Base-by-base conservation (phyloP, 2,888 invertebrate species). In the Cerastis leucographa region DNA sequence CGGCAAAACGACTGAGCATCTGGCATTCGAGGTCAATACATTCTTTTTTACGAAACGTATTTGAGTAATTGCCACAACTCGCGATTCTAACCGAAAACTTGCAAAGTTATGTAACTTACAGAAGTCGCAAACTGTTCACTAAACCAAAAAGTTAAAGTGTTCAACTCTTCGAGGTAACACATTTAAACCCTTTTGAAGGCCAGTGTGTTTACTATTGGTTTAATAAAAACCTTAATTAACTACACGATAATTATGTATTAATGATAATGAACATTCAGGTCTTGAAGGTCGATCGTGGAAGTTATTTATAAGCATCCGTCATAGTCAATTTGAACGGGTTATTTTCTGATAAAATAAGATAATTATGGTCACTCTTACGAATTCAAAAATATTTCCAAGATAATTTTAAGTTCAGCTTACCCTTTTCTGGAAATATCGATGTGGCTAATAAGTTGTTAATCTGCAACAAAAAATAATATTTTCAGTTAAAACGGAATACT, bases 1-100 rank as follows among this genome's bases (percentile, higher is more conserved):
- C 84, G 71, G 72, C 77, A 81, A 78, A 78, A 76, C 73, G 62
- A 29, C 65, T 61, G 68, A 68, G 69, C 85, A 78, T 84, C 85
- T 82, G 71, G 72, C 70, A 62, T 78, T 78, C 85, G 85, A 86
- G 86, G 86, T 84, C 85, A 75, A 14, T 51, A 78, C 85, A 80
- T 80, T 85, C 85, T 68, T 84, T 84, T 73, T 86, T 84, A 78
- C 86, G 81, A 86, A 84, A 85, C 71, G 56, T 71, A 64, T 71
- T 84, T 84, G 64, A 74, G 86, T 81, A 80, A 85, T 78, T 77
- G 74, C 75, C 56, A 11, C 78, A n/a, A 74, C 69, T 72, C 42
- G 64, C 77, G 74, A 62, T 80, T 74, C 67, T 70, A 67, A 54
- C 70, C 62, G 49, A 81, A 83, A 84, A 70, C 61, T 76, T 62